These are phyloP conservation scores for Gisinianus flammeolus DNA, from an alignment of 2,888 invertebrate genomes.

Conservation along the genomic window DNA sequence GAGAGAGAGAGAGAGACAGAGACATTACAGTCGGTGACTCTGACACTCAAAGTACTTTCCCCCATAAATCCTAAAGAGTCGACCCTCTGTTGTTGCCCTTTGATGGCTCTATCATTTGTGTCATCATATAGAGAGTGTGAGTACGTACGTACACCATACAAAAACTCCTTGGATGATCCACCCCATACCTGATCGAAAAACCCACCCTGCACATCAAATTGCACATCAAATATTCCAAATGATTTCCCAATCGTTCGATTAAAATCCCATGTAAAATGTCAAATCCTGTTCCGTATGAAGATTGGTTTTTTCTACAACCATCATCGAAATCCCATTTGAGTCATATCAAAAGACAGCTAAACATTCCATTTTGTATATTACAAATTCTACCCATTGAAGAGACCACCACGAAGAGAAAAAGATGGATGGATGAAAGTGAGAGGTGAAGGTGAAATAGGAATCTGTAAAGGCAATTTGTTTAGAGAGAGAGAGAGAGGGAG, in stretches of 20 bases:
- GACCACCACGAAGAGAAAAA: background rate
- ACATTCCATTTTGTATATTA: background rate
- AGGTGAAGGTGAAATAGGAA: background rate
- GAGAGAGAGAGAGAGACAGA: too few relatives aligned
- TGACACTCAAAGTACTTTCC: slow-evolving; percentile 13
- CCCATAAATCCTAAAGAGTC: slow-evolving; percentile 25
- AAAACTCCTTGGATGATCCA: background rate
- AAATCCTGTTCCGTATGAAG: background rate
- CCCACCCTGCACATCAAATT: background rate
- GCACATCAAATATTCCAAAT: slow-evolving; percentile 19
- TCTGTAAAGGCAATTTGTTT: background rate
- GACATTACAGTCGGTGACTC: background rate
- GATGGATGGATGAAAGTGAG: background rate
- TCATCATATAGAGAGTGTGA: slow-evolving; percentile 18
- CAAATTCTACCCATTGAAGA: background rate
- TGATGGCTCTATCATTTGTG: slow-evolving; percentile 36
- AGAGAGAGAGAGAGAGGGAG: background rate
- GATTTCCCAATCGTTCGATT: slow-evolving; percentile 32
- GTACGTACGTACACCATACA: background rate
- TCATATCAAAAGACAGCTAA: background rate
- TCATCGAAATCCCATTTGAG: background rate
- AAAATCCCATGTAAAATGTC: slow-evolving; percentile 18
- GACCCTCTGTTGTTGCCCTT: slow-evolving; percentile 33
- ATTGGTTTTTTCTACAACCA: background rate
- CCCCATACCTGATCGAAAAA: background rate